phyloP scores from a whole-genome alignment of 2,888 invertebrate genomes.

The Tryphoninae sp. region DNA sequence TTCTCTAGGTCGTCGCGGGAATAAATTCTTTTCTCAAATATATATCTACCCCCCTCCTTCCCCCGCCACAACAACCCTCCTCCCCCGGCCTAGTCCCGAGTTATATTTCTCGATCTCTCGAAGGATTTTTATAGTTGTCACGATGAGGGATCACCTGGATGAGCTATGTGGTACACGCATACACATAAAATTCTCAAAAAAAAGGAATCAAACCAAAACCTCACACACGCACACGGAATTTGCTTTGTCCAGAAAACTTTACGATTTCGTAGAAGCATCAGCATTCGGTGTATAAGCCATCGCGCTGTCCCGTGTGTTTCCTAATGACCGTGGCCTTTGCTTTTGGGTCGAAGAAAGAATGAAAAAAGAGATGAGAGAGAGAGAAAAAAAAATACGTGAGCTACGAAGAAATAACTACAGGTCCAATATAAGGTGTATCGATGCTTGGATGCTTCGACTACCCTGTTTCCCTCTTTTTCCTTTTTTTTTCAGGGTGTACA shows the following conservation, averaged over 20 bases:
- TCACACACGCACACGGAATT: slow-evolving; percentile 37
- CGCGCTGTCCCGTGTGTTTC: slow-evolving; percentile 45
- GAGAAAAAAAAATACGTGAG: slow-evolving; percentile 23
- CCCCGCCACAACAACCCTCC: too few relatives aligned
- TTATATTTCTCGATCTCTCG: slow-evolving; percentile 57
- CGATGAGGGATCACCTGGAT: slow-evolving; percentile 67
- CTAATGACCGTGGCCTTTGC: slow-evolving; percentile 65
- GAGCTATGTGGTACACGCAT: slow-evolving; percentile 11
- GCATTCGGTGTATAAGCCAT: slow-evolving; percentile 15
- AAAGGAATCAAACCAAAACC: background rate
- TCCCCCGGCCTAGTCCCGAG: background rate
- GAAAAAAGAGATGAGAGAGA: slow-evolving; percentile 26
- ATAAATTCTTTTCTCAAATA: slow-evolving; percentile 54
- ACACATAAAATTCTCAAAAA: slow-evolving; percentile 5
- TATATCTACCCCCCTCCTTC: background rate
- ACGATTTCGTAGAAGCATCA: slow-evolving; percentile 68
- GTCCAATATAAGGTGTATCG: slow-evolving; percentile 58
- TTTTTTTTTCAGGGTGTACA: slow-evolving; percentile 58
- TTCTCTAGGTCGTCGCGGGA: slow-evolving; percentile 5
- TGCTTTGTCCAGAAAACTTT: slow-evolving; percentile 65
- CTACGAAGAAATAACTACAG: slow-evolving; percentile 50
- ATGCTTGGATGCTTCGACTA: slow-evolving; percentile 29
- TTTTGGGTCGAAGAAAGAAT: slow-evolving; percentile 45
- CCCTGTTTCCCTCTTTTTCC: slow-evolving; percentile 8
- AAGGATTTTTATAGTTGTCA: slow-evolving; percentile 67